Evolutionary conservation across 2,888 invertebrate species (phyloP), one percentile per base, ranked within the genome.

Genomic region (Agrochola litura): DNA sequence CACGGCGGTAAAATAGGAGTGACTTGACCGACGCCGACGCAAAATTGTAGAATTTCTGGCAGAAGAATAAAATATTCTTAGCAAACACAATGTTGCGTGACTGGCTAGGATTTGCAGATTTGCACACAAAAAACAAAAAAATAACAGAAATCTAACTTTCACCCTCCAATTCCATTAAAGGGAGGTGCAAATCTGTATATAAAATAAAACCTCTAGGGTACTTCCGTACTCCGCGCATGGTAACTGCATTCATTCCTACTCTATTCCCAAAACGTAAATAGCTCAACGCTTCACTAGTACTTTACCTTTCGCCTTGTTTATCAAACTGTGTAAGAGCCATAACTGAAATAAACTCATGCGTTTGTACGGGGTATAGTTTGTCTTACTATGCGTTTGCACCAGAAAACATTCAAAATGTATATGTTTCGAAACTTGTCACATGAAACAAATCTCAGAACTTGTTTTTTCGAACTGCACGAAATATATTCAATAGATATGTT

Each of bases 211-310:
- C 16, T 49, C 49, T 6, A 16, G 16, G 49, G 16, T 49, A 49
- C 49, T 30, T n/a, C 12, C 41, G 22, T n/a, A 19, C 12, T 6
- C 22, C 12, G n/a, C 19, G 8, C 30, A n/a, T 58, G 6, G 16
- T 30, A n/a, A 22, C 37, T 84, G 43, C 58, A 70, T 60, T 37
- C 2, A 12, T 60, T 43, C 12, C 14, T 71, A 46, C 30, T 68
- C 75, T 37, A 12, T 68, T 89, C 86, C 85, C 85, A 85, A 89
- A 81, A 86, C 89, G 84, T 89, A 91, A 91, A 92, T 93, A 93
- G 91, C 88, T 64, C 5, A 52, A 71, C 25, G 49, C 66, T 75
- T 78, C 72, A 80, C n/a, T 79, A 71, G 66, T 74, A 66, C 61
- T 67, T 67, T 70, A 70, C 76, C 77, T 67, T 85, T 68, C 65